A percentile compares a stretch with the other conserved stretches of the same genome.
Conservation (phyloP, 2,797 vertebrate genomes). For the Sarcoramphus papa region DNA sequence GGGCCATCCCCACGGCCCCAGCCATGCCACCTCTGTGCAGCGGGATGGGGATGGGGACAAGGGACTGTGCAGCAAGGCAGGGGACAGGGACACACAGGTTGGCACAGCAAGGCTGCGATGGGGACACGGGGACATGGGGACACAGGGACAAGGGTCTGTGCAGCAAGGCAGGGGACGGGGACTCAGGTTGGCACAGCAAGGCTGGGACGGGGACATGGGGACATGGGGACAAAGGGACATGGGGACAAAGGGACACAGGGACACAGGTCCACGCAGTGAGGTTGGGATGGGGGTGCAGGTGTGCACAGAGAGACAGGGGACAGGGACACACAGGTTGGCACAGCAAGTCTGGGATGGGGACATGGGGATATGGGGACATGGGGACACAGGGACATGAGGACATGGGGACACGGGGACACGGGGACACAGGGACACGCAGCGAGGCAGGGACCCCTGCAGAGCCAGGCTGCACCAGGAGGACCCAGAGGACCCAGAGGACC, state of each 20-base stretch:
- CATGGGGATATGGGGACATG: not conserved
- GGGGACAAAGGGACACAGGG: not conserved
- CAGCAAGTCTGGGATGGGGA: not conserved
- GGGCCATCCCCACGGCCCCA: fast-evolving
- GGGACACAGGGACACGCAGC: not conserved
- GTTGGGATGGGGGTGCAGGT: too few relatives aligned
- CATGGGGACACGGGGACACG: too few relatives aligned
- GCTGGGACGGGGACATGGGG: not conserved
- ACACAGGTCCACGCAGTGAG: not conserved
- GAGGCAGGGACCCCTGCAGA: not conserved
- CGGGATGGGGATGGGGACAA: not conserved
- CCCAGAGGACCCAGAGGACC: not conserved
- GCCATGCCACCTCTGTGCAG: not conserved
- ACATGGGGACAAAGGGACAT: not conserved
- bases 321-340: too few relatives aligned
- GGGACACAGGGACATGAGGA: not conserved
- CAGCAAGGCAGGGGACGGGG: not conserved
- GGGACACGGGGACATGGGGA: not conserved
- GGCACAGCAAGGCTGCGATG: not conserved
- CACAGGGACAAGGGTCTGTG: not conserved
- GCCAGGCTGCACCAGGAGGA: not conserved
- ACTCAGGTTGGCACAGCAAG: too few relatives aligned
- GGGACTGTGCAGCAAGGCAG: not conserved
- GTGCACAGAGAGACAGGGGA: not conserved
- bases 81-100: not conserved